Evolutionary conservation across 2,113 vertebrate species (phyloP).

Genomic region (Callipepla californica): DNA sequence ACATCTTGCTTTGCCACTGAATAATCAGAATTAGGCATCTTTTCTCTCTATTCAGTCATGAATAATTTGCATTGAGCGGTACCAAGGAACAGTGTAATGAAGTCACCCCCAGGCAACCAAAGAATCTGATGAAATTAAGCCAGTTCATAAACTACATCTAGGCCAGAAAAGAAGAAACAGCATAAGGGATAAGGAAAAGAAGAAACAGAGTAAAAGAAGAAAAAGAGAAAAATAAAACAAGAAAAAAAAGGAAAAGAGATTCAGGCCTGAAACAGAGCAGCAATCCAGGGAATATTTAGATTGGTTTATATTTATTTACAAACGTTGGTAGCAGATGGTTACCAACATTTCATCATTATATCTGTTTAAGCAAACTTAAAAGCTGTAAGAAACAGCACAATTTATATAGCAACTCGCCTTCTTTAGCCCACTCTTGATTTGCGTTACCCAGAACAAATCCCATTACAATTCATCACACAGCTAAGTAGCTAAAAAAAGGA

Average conservation of each 20-base stretch:
- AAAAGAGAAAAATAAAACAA: neutral
- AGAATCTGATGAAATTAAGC: neutral
- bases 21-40: neutral
- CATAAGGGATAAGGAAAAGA: neutral
- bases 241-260: neutral
- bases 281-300: slow-evolving; percentile 4
- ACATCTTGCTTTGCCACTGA: neutral
- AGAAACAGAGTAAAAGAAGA: neutral
- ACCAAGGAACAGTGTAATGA: neutral
- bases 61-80: slow-evolving; percentile 19
- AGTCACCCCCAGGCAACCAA: neutral
- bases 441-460: neutral
- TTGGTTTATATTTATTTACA: slow-evolving; percentile 65
- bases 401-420: slow-evolving; percentile 15
- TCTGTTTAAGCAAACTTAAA: slow-evolving; percentile 53
- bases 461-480: slow-evolving; percentile 17
- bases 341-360: slow-evolving; percentile 43
- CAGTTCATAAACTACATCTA: neutral
- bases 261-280: slow-evolving; percentile 49
- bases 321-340: slow-evolving; percentile 54
- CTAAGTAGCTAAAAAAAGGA: neutral
- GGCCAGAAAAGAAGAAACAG: neutral
- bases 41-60: slow-evolving; percentile 1
- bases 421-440: neutral
- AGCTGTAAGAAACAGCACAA: slow-evolving; percentile 50